Conservation (phyloP, 2,113 vertebrate genomes). For the Hippocampus mohnikei region DNA sequence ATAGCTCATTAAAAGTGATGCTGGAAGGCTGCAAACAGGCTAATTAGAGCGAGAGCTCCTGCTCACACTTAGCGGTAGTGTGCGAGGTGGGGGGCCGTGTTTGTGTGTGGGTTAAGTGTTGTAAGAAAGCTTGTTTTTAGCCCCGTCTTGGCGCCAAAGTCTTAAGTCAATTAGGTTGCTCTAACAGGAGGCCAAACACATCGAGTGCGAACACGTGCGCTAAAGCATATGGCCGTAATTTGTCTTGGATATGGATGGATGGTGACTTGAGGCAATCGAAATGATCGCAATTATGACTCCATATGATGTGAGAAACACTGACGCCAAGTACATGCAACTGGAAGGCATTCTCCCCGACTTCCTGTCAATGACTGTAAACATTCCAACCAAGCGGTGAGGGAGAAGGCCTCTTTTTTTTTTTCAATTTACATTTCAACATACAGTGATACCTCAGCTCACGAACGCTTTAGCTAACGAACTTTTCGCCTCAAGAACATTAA, state of each 20-base stretch:
- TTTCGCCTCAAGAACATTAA: no score
- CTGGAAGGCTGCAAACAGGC: conserved; percentile 60
- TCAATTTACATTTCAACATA: no score
- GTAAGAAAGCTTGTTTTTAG: conserved; percentile 40
- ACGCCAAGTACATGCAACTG: conserved; percentile 7
- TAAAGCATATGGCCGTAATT: conserved; percentile 34
- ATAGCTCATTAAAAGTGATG: conserved; percentile 75
- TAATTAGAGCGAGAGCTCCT: conserved; percentile 66
- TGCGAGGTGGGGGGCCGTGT: conserved; percentile 49
- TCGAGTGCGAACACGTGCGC: conserved; percentile 19
- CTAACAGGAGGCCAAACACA: conserved; percentile 35
- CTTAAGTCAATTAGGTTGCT: conserved; percentile 49
- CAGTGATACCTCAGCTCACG: no score
- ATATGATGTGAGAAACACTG: conserved; percentile 10
- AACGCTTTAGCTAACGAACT: no score
- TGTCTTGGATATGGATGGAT: conserved; percentile 31
- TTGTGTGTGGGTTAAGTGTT: conserved; percentile 43
- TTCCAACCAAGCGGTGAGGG: no score
- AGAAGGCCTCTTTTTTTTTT: no score
- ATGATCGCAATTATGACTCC: conserved; percentile 10
- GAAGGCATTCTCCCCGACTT: background rate
- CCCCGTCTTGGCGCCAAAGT: conserved; percentile 26
- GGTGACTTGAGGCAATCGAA: conserved; percentile 10
- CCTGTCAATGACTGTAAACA: background rate
- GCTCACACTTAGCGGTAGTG: conserved; percentile 60